Evolutionary conservation across 2,113 vertebrate genomes (phyloP).

Genomic region (Poeciliopsis turrubarensis): DNA sequence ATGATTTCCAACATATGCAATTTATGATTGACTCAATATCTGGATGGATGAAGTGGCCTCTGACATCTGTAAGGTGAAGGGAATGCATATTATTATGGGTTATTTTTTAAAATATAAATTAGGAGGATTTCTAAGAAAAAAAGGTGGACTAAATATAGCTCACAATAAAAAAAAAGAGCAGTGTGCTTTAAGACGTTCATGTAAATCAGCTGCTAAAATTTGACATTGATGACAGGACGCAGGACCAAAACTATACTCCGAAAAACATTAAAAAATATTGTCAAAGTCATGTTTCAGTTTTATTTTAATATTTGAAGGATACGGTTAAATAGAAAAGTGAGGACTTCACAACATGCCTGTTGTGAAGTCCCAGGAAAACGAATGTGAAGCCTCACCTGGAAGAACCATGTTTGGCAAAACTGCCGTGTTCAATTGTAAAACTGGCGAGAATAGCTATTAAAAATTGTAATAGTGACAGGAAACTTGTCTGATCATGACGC

Average conservation of each 20-base stretch:
- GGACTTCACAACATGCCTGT: not conserved
- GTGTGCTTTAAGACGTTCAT: not conserved
- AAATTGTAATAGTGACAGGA: not conserved
- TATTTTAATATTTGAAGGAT: not conserved
- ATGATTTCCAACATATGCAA: not conserved
- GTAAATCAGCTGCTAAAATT: not conserved
- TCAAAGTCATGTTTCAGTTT: not conserved
- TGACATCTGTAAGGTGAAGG: not conserved
- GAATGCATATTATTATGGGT: not conserved
- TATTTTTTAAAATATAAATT: not conserved
- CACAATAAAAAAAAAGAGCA: not conserved
- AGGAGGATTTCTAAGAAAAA: not conserved
- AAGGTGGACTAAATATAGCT: not conserved
- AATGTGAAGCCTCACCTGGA: conserved; percentile 10
- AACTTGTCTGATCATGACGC: not conserved
- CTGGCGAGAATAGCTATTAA: not conserved
- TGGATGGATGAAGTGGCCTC: not conserved
- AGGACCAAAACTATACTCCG: conserved; percentile 6
- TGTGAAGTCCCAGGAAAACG: conserved; percentile 3
- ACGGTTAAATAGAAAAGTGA: not conserved
- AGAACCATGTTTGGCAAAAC: conserved; percentile 5
- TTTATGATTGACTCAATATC: not conserved
- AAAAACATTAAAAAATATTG: not conserved
- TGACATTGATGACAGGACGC: not conserved
- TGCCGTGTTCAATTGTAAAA: not conserved